Conservation (phyloP, 2,888 invertebrate species). For the Noctua comes region DNA sequence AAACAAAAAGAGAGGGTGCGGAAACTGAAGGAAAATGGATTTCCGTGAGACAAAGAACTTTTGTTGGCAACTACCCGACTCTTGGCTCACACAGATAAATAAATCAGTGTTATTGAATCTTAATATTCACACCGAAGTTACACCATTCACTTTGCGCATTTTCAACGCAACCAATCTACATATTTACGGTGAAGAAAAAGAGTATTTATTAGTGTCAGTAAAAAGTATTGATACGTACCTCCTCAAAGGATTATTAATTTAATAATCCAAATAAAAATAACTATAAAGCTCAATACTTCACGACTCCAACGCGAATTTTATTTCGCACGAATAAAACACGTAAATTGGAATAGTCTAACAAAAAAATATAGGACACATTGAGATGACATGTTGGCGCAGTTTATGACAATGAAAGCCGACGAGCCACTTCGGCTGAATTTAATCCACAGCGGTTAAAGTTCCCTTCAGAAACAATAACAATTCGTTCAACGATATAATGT, state of each 20-base stretch:
- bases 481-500: slow-evolving; percentile 83
- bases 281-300: slow-evolving; percentile 48
- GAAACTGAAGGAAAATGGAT: slow-evolving; percentile 64
- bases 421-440: slow-evolving; percentile 76
- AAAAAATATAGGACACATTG: slow-evolving; percentile 65
- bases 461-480: slow-evolving; percentile 85
- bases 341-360: slow-evolving; percentile 62
- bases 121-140: slow-evolving; percentile 56
- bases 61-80: slow-evolving; percentile 64
- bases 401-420: slow-evolving; percentile 71
- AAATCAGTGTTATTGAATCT: slow-evolving; percentile 66
- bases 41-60: slow-evolving; percentile 69
- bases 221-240: background rate
- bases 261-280: slow-evolving; percentile 53
- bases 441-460: slow-evolving; percentile 80
- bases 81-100: slow-evolving; percentile 54
- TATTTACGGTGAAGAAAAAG: background rate
- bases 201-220: slow-evolving; percentile 8
- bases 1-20: slow-evolving; percentile 60
- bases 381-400: slow-evolving; percentile 70
- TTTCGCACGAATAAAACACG: slow-evolving; percentile 57
- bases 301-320: slow-evolving; percentile 52
- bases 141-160: slow-evolving; percentile 1
- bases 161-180: background rate
- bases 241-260: slow-evolving; percentile 38